Percentiles rank a stretch among this genome's conserved stretches.
phyloP scores from a whole-genome alignment of 2,888 invertebrate genomes.

The Clusia tigrina region DNA sequence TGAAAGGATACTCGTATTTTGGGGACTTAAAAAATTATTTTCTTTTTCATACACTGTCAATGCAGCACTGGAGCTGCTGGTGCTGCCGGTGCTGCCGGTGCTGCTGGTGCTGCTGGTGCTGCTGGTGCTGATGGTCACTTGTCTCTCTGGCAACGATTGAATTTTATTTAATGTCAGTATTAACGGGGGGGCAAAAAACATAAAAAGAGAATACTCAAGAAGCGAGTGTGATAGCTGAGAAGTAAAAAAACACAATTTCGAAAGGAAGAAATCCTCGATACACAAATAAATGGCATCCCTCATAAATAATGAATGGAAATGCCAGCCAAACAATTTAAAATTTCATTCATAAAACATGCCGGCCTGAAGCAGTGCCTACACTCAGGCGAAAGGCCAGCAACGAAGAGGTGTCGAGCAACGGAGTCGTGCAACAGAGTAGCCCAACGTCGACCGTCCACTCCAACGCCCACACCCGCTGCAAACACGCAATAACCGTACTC shows the following conservation, averaged over 20 bases:
- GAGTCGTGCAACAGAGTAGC: not conserved
- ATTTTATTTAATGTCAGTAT: not conserved
- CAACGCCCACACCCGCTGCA: not conserved
- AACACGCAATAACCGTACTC: slow-evolving; percentile 33
- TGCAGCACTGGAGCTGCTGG: no score
- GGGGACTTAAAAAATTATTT: no score
- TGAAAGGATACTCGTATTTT: no score
- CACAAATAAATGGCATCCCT: no score
- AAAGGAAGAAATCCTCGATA: not conserved
- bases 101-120: no score
- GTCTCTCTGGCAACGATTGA: no score
- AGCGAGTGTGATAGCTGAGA: not conserved
- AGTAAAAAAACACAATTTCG: not conserved
- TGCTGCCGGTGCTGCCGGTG: no score
- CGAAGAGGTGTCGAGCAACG: not conserved
- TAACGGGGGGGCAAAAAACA: not conserved
- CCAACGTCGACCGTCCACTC: not conserved
- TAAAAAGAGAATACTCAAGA: not conserved
- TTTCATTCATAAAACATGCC: slow-evolving; percentile 56
- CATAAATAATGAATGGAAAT: slow-evolving; percentile 38
- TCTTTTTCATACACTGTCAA: no score
- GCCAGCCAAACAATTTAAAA: slow-evolving; percentile 50
- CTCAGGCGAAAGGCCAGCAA: not conserved
- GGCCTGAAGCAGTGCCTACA: no score
- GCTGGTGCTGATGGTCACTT: no score